Base-by-base conservation (phyloP, 2,888 invertebrate species). In the Tipula helvola region DNA sequence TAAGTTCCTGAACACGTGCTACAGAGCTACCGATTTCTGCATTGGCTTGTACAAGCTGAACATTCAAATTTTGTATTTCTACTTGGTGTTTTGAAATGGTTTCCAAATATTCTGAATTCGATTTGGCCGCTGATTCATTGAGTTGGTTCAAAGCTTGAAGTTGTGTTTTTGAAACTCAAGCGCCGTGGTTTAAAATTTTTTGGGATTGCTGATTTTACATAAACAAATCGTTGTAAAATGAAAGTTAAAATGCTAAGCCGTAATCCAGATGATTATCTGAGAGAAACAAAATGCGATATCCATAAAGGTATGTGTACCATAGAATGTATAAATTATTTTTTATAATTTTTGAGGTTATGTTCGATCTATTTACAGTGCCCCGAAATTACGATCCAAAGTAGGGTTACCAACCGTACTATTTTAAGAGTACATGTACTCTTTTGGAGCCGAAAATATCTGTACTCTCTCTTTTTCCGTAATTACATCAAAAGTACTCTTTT, bases 301-400 rank as follows among this genome's bases (percentile, higher is more conserved):
- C 96, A 98, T 89, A 98, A 97, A 95, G 93, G 99, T 98, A 93
- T n/a, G n/a, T 93, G 4, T 18, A 39, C 5, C 7, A n/a, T 39
- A 39, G 39, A 28, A 28, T 1, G 1, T 3, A 36, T 18, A 44
- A 39, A 13, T 42, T 84, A 28, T n/a, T n/a, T 47, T 83, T 42
- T 52, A 52, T 16, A 42, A 83, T 86, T 83, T 86, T 86, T 87
- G 16, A 47, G 57, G 84, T 86, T 36, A 87, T 87, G 86, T 41
- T 86, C 71, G 10, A 28, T 88, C 88, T 88, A 86, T 88, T 87
- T 89, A 88, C 90, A 97, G 98, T 98, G 88, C 97, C 96, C 1
- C 94, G 99, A 89, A 99, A 99, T 91, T 99, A 97, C 92, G 97
- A 99, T 91, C 98, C 98, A n/a, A n/a, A n/a, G n/a, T n/a, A n/a